Base-by-base conservation (phyloP, 2,113 vertebrate species). In the Lycocorax pyrrhopterus region DNA sequence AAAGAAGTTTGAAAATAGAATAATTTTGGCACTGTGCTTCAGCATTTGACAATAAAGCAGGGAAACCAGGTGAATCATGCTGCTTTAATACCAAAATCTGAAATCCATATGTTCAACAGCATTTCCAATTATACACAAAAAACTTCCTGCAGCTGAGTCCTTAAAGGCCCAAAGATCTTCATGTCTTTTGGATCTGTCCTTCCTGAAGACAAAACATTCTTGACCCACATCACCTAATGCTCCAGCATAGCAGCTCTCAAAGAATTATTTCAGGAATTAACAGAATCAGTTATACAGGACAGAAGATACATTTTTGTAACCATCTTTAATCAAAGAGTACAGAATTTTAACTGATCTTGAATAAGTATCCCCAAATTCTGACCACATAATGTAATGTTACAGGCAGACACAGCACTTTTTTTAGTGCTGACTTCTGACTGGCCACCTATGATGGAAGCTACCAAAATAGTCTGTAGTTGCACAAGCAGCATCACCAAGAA, bases 311-410 rank as follows among this genome's bases (percentile, higher is more conserved):
- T 71, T 78, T 89, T 20, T 29, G 63, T 33, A 87, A 67, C 12
- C 35, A 44, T 26, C 41, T 69, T 66, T 33, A 76, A 66, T 9
- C 33, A 72, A 75, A 47, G 16, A 1, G 1, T 10, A 37, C 12
- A 78, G 58, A 60, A 71, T 49, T 39, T 72, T 39, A 71, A 44
- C 30, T 22, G 17, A 68, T 76, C 67, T 59, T 66, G 19, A 83
- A 71, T 17, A 8, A 75, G 4, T 2, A 84, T 44, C n/a, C 30
- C 37, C 44, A 58, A 93, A 60, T 60, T 68, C 37, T 73, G 60
- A 51, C 8, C 29, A 51, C 1, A 0, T 39, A 71, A 67, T 0
- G 0, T 29, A 29, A 66, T 2, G 25, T 32, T 41, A 47, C 30
- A 77, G 26, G 23, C 9, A 77, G 64, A 52, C 13, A 58, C 5